A percentile compares a stretch with the other conserved stretches of the same genome.
phyloP scores from a whole-genome alignment of 2,797 vertebrate species.

The Malacoraja senta region DNA sequence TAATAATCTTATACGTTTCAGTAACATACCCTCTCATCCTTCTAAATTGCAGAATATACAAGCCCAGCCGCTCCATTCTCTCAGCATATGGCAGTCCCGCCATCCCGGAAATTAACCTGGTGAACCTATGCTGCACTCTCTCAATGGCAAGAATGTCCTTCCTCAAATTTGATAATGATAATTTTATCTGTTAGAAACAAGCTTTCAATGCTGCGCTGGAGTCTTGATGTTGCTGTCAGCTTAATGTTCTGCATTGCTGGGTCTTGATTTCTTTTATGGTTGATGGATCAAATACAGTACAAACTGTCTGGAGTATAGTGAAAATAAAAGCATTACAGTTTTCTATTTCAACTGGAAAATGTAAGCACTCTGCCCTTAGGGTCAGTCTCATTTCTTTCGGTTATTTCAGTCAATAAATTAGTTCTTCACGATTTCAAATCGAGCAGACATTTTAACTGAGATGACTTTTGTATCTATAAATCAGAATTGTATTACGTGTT shows the following conservation, averaged over 20 bases:
- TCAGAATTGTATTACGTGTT: not conserved
- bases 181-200: constrained; percentile 40
- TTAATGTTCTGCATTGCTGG: constrained; percentile 40
- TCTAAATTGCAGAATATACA: no score
- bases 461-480: not conserved
- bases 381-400: not conserved
- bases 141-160: no score
- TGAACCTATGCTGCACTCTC: no score
- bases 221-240: constrained; percentile 39
- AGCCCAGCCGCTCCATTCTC: no score
- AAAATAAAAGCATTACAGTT: not conserved
- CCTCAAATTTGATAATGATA: not conserved
- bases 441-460: not conserved
- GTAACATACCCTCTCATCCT: no score
- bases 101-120: no score
- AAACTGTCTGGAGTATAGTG: no score
- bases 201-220: constrained; percentile 37
- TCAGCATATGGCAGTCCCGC: no score
- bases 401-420: not conserved
- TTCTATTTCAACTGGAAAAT: constrained; percentile 2
- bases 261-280: constrained; percentile 43
- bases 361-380: not conserved
- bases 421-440: no score
- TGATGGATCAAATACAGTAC: constrained; percentile 5
- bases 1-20: no score